These are phyloP conservation scores for Colinus virginianus DNA, from an alignment of 2,113 vertebrate genomes.

Conservation along the genomic window DNA sequence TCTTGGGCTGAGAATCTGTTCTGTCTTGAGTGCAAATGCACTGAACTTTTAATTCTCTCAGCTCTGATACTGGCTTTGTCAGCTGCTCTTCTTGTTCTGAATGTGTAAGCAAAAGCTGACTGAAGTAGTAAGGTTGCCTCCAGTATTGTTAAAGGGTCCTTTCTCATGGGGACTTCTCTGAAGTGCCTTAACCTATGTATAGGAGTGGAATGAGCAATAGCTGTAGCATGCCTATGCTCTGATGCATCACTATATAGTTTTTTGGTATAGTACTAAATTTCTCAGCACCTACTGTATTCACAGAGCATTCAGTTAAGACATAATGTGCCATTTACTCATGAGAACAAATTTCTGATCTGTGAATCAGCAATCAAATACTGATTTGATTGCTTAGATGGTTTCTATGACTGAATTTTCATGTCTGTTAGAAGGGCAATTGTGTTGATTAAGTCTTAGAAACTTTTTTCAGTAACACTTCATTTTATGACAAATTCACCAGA, in stretches of 20 bases:
- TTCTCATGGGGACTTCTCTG: not conserved
- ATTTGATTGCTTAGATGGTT: not conserved
- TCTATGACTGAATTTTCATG: not conserved
- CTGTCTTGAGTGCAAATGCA: not conserved
- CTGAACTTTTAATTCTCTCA: not conserved
- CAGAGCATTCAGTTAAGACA: no score
- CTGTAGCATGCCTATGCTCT: not conserved
- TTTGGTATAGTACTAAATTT: not conserved
- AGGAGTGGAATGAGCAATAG: not conserved
- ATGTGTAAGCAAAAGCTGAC: not conserved
- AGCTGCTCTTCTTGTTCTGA: not conserved
- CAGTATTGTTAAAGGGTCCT: not conserved
- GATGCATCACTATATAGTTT: rapidly evolving
- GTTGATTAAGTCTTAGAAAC: not conserved
- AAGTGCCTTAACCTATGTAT: not conserved
- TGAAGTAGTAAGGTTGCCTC: rapidly evolving
- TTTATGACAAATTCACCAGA: not conserved
- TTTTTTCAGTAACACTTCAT: not conserved
- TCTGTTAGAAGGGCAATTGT: not conserved
- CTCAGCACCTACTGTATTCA: not conserved
- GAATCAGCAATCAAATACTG: not conserved
- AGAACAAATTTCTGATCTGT: not conserved
- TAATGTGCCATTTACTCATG: not conserved
- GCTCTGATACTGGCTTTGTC: not conserved
- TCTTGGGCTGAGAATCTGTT: not conserved